Percentiles rank a stretch among this genome's conserved stretches.
phyloP scores from a whole-genome alignment of 2,888 invertebrate species.

The Oxycera nigricornis region DNA sequence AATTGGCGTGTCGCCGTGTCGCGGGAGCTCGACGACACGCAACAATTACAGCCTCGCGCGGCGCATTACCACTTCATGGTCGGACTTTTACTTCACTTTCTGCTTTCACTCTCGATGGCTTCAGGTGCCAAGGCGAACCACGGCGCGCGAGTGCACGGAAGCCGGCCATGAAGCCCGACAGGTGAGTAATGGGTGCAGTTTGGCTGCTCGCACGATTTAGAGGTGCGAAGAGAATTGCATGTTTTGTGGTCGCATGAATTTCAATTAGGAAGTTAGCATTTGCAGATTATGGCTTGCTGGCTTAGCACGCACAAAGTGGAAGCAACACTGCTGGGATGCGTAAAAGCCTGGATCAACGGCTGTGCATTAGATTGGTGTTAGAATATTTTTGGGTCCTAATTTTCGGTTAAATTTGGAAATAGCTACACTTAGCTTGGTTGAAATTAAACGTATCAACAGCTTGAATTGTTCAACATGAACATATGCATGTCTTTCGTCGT shows the following conservation, averaged over 20 bases:
- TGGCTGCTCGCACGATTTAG: not conserved
- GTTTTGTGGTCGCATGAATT: not conserved
- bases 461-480: too few relatives aligned
- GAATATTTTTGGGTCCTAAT: too few relatives aligned
- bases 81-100: constrained; percentile 17
- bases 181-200: not conserved
- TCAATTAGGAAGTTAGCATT: not conserved
- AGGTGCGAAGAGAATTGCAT: not conserved
- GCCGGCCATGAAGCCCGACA: not conserved
- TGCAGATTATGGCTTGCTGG: not conserved
- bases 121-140: not conserved
- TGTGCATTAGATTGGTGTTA: too few relatives aligned
- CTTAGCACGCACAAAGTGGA: too few relatives aligned
- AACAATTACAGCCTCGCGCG: constrained; percentile 11
- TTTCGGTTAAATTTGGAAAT: too few relatives aligned
- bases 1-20: not conserved
- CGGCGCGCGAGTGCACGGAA: not conserved
- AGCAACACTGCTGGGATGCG: too few relatives aligned
- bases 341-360: too few relatives aligned
- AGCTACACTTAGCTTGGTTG: too few relatives aligned
- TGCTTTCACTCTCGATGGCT: constrained; percentile 8
- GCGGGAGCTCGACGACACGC: not conserved
- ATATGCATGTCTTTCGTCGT: too few relatives aligned
- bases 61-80: constrained; percentile 10
- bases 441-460: too few relatives aligned